A percentile compares a stretch with the other conserved stretches of the same genome.
Evolutionary conservation across 2,888 invertebrate genomes (phyloP).

Genomic region (Microctonus brassicae): DNA sequence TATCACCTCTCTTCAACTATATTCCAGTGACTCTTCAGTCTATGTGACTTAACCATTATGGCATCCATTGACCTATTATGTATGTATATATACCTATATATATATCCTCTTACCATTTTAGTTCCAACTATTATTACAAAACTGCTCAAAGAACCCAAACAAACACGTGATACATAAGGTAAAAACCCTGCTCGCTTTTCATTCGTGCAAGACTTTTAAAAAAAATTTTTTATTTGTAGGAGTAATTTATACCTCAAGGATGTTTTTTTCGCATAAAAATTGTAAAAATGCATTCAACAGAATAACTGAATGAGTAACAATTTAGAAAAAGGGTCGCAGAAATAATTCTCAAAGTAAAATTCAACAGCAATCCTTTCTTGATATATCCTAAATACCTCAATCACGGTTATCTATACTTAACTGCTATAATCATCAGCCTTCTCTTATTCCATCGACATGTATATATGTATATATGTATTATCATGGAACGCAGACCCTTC

Average conservation of each 20-base stretch:
- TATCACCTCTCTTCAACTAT: neutral
- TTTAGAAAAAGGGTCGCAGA: neutral
- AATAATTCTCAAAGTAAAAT: neutral
- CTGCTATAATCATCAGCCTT: slow-evolving; percentile 42
- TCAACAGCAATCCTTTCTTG: slow-evolving; percentile 24
- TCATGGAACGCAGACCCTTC: too few relatives aligned
- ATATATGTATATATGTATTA: too few relatives aligned
- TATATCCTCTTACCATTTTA: neutral
- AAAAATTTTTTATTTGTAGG: too few relatives aligned
- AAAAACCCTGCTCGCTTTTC: too few relatives aligned
- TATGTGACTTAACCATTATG: neutral
- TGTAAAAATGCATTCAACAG: too few relatives aligned
- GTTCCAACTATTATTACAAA: neutral
- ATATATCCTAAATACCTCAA: slow-evolving; percentile 33
- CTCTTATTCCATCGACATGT: neutral
- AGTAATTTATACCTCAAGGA: too few relatives aligned
- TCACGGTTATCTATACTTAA: slow-evolving; percentile 42
- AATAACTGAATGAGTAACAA: neutral
- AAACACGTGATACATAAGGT: too few relatives aligned
- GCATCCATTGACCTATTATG: neutral
- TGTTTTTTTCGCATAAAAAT: too few relatives aligned
- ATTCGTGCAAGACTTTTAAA: too few relatives aligned
- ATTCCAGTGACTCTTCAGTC: neutral
- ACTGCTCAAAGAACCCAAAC: neutral
- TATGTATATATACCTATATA: neutral